Evolutionary conservation across 2,797 vertebrate species (phyloP), one percentile per base, ranked within the genome.

Genomic region (Odontamblyopus lacepedii): DNA sequence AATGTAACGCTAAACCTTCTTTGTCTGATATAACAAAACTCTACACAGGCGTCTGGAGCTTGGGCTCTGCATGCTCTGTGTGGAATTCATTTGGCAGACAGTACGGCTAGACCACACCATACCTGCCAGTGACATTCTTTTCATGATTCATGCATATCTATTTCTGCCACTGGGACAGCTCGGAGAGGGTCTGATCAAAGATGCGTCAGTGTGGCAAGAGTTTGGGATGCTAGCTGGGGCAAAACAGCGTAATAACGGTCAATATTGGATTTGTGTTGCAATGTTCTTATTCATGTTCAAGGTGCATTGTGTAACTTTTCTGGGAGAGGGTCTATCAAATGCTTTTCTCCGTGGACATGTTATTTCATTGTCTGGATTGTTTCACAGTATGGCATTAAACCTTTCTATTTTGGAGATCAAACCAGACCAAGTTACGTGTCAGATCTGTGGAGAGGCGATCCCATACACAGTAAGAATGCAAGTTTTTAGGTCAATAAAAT

Each of bases 1-100:
- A 88, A 87, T 81, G 90, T 86, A 92, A 92, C 32, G 76, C 69
- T 79, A 92, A 86, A 88, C 90, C 86, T 53, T 38, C 85, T 82
- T 91, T 90, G 90, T 92, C 90, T 90, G 88, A 5, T 83, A 93
- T 83, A 90, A 83, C 12, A 75, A 91, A 89, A 88, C 89, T 80
- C 78, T 84, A 82, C 72, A 77, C 84, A 72, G 88, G 82, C 84
- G 84, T 93, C 90, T 90, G 77, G 57, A 73, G 87, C 78, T 78
- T 86, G 83, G 79, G 87, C 72, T 26, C 71, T 63, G 80, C 27
- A 2, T 60, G 57, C 74, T 70, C 84, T 78, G 78, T 63, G 57
- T 63, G 84, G 89, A 87, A 91, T 91, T 84, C 27, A 63, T 84
- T 63, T 89, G 89, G 89, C 90, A 91, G 90, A 92, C 87, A 86